Conservation (phyloP, 2,113 vertebrate species). For the Brachyhypopomus gauderio region DNA sequence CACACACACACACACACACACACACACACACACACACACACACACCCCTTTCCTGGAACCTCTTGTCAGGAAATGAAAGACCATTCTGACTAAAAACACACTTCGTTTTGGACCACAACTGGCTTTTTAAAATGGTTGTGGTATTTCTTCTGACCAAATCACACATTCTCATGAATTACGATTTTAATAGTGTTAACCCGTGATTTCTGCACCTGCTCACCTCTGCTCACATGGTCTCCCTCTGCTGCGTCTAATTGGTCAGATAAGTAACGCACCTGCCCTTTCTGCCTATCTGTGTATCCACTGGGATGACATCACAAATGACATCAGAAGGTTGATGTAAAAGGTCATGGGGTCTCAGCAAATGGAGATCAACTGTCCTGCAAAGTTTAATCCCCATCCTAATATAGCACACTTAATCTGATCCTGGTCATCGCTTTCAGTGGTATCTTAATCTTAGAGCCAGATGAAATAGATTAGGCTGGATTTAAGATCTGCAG, state of each 20-base stretch:
- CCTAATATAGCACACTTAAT: neutral
- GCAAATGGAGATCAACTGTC: neutral
- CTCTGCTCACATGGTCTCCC: too few species aligned
- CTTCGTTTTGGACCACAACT: conserved; percentile 54
- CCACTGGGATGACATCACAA: neutral
- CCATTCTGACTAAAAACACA: conserved; percentile 30
- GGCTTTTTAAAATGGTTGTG: conserved; percentile 52
- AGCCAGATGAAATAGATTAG: too few species aligned
- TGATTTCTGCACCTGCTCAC: neutral
- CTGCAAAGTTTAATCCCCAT: neutral
- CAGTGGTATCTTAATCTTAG: too few species aligned
- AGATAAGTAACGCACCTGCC: neutral
- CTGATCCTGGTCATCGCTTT: too few species aligned
- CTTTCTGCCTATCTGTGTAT: neutral
- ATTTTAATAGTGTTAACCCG: conserved; percentile 47
- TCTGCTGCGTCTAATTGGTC: conserved; percentile 1
- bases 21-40: conserved; percentile 37
- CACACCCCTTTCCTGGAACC: conserved; percentile 53
- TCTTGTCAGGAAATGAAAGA: conserved; percentile 44
- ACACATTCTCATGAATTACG: conserved; percentile 18
- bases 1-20: conserved; percentile 34
- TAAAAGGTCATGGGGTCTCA: neutral
- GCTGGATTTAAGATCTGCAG: too few species aligned
- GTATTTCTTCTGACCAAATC: conserved; percentile 52
- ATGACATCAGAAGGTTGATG: neutral